Evolutionary conservation across 2,888 invertebrate species (phyloP).

Genomic region (Opisthograptis luteolata): DNA sequence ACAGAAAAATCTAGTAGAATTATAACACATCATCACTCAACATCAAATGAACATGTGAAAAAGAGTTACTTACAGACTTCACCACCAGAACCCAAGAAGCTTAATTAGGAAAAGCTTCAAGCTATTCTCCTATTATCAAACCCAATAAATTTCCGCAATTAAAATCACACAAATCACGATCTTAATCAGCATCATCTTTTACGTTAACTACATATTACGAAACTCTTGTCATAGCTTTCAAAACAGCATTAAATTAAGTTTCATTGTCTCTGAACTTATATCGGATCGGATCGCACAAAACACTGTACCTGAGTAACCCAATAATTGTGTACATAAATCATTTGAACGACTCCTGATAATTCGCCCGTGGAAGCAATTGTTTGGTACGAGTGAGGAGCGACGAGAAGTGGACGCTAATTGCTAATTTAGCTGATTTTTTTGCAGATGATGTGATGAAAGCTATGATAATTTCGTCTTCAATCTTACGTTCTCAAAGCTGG

Average conservation of each 20-base stretch:
- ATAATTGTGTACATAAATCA: constrained; percentile 85
- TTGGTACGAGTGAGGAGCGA: constrained; percentile 42
- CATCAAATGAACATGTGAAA: too few species aligned
- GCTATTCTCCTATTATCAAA: background rate
- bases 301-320: constrained; percentile 82
- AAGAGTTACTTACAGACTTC: too few species aligned
- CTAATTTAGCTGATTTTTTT: background rate
- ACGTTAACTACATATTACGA: constrained; percentile 28
- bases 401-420: constrained; percentile 3
- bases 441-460: too few species aligned
- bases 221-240: constrained; percentile 47
- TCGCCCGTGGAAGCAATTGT: constrained; percentile 70
- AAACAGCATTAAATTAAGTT: constrained; percentile 75
- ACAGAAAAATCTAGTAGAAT: too few species aligned
- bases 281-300: constrained; percentile 80
- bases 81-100: too few species aligned
- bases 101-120: too few species aligned
- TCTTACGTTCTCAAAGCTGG: too few species aligned
- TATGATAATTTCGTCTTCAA: too few species aligned
- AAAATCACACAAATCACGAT: constrained; percentile 38
- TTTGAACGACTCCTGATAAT: constrained; percentile 84
- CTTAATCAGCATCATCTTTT: constrained; percentile 19
- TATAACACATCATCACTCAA: too few species aligned
- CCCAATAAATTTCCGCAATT: constrained; percentile 33
- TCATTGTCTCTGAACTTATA: constrained; percentile 79